Evolutionary conservation across 1,140 invertebrate genomes (phyloP), one percentile per base, ranked within the genome.

Genomic region (Atopsyche davidsoni): DNA sequence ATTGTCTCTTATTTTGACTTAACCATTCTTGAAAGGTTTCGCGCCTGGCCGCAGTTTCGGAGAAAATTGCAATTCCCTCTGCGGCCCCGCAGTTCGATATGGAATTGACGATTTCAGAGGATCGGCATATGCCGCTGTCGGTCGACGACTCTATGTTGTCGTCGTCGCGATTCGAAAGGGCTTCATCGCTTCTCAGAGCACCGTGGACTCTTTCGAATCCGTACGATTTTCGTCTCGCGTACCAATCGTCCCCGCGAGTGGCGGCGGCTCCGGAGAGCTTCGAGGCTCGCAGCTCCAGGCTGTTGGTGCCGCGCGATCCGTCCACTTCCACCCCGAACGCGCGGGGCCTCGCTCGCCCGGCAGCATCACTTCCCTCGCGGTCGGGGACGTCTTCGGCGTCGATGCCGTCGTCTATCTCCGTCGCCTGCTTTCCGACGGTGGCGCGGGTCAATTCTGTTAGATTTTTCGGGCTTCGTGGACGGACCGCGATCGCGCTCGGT

Each of bases 61-160:
- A 43, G 10, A 19, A 34, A 14, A 46, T 52, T 6, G 49, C 45
- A 19, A 39, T 57, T 10, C 46, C 14, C 54, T 31, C 10, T 22
- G 36, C 13, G 22, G 2, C 9, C 18, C 24, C 7, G 23, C 38
- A 3, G 13, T n/a, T 36, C 2, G 31, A 36, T 39, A 42, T 24
- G 3, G 49, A 35, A 47, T 75, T 75, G n/a, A 76, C 73, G 17
- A 81, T 70, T 69, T 83, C 81, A 17, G 78, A 75, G 1, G 83
- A 85, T 55, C 80, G 76, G 53, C 81, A 83, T 54, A 85, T 78
- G 1, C 82, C 83, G 57, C 82, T 84, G 55, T 85, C 83, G 2
- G 81, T 85, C 9, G 82, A 85, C 11, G 80, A 80, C 61, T 83
- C 80, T 51, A 81, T 77, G 1, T 70, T 70, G 36, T 71, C 63